A percentile compares a stretch with the other conserved stretches of the same genome.
Conservation (phyloP, 2,888 invertebrate genomes). For the Himalopsyche tibetana region DNA sequence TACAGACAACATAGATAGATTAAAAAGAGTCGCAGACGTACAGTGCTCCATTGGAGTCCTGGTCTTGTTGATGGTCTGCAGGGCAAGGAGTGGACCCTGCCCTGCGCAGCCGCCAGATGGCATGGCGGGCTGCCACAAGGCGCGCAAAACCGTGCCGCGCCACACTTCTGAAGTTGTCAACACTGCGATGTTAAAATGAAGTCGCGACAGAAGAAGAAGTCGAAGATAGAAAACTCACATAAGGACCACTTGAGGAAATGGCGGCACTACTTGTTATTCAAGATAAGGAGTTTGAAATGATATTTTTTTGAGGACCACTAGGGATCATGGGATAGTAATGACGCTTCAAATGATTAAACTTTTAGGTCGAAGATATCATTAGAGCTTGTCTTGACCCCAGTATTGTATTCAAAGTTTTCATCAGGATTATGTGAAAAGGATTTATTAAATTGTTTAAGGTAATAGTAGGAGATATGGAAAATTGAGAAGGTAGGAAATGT, state of each 20-base stretch:
- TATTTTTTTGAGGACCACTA: not conserved
- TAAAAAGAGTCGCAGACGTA: conserved; percentile 70
- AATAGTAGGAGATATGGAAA: not conserved
- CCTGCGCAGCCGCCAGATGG: conserved; percentile 82
- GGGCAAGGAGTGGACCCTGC: conserved; percentile 75
- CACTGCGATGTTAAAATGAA: conserved; percentile 33
- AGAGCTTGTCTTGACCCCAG: not conserved
- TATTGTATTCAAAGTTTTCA: no score
- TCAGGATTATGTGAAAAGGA: no score
- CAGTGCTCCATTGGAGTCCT: conserved; percentile 77
- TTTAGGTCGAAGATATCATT: not conserved
- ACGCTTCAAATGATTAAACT: not conserved
- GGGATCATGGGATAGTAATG: not conserved
- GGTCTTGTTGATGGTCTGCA: conserved; percentile 74
- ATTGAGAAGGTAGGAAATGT: no score
- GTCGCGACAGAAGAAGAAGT: conserved; percentile 33
- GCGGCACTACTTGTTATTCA: no score
- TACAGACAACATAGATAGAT: conserved; percentile 47
- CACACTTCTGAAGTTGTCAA: conserved; percentile 71
- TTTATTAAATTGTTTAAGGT: not conserved
- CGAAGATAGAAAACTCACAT: conserved; percentile 32
- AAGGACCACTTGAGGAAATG: not conserved
- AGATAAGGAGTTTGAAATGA: no score
- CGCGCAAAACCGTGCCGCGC: conserved; percentile 84
- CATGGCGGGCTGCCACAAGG: conserved; percentile 84